A percentile compares a stretch with the other conserved stretches of the same genome.
Evolutionary conservation across 2,888 invertebrate genomes (phyloP).

Genomic region (Trissolcus brochymenae): DNA sequence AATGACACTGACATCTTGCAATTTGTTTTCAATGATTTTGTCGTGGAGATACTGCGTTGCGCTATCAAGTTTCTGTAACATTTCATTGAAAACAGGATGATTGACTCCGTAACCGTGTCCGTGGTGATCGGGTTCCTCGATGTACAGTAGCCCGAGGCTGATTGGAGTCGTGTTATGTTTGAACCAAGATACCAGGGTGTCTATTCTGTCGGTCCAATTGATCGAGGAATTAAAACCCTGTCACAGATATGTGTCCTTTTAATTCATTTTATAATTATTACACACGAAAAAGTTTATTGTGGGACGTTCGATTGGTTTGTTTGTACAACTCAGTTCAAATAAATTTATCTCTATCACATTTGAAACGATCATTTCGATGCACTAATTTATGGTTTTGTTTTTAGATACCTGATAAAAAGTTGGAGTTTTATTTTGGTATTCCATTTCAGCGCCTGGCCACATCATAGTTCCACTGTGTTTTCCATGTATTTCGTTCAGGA

Average conservation of each 20-base stretch:
- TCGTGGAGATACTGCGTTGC: conserved; percentile 80
- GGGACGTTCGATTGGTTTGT: background rate
- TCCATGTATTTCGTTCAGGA: conserved; percentile 79
- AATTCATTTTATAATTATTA: background rate
- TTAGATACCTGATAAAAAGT: conserved; percentile 72
- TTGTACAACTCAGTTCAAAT: background rate
- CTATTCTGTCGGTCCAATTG: conserved; percentile 74
- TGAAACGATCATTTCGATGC: background rate
- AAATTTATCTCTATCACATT: background rate
- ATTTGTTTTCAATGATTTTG: conserved; percentile 77
- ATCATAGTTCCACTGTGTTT: conserved; percentile 82
- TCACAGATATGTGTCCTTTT: conserved; percentile 1
- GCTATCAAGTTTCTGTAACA: conserved; percentile 77
- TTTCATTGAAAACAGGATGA: conserved; percentile 72
- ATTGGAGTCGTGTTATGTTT: conserved; percentile 79
- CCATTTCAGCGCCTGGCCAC: conserved; percentile 82
- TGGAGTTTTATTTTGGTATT: conserved; percentile 77
- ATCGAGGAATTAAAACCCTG: conserved; percentile 12
- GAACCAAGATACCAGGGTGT: conserved; percentile 80
- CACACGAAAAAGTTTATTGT: background rate
- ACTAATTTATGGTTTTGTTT: background rate
- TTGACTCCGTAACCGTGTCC: conserved; percentile 81
- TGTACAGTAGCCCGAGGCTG: conserved; percentile 83
- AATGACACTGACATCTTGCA: conserved; percentile 81
- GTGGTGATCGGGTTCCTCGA: conserved; percentile 83